phyloP scores from a whole-genome alignment of 2,888 invertebrate species.

The Galerucella pusilla region DNA sequence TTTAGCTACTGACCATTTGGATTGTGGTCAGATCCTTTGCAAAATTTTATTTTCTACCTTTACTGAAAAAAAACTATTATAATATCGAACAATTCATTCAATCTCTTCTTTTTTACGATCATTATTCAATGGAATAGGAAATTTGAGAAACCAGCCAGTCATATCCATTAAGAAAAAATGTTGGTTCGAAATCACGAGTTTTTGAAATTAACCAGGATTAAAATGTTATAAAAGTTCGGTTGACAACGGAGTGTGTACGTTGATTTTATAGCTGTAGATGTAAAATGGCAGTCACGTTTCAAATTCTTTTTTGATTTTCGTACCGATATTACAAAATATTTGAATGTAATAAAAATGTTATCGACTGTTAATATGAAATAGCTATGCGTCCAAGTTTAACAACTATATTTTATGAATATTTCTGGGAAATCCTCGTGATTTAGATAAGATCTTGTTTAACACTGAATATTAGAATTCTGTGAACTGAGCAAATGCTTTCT shows the following conservation, averaged over 20 bases:
- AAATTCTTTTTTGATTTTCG: slow-evolving; percentile 20
- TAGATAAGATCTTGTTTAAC: too few species aligned
- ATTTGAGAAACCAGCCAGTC: slow-evolving; percentile 43
- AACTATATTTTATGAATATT: background rate
- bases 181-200: slow-evolving; percentile 41
- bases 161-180: slow-evolving; percentile 41
- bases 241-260: slow-evolving; percentile 27
- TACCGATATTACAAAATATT: slow-evolving; percentile 14
- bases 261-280: slow-evolving; percentile 34
- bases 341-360: slow-evolving; percentile 18
- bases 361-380: background rate
- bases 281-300: slow-evolving; percentile 41
- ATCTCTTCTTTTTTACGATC: slow-evolving; percentile 42
- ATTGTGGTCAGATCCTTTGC: slow-evolving; percentile 42
- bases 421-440: background rate
- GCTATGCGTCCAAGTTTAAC: background rate
- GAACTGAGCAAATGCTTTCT: too few species aligned
- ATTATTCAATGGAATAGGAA: slow-evolving; percentile 39
- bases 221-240: slow-evolving; percentile 42
- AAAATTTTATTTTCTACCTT: slow-evolving; percentile 40
- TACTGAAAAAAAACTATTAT: slow-evolving; percentile 38
- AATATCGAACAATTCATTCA: slow-evolving; percentile 37
- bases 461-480: too few species aligned
- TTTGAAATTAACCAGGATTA: slow-evolving; percentile 44
- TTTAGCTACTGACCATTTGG: slow-evolving; percentile 32